Base-by-base conservation (phyloP, 2,888 invertebrate genomes). In the Tetragnatha montana region DNA sequence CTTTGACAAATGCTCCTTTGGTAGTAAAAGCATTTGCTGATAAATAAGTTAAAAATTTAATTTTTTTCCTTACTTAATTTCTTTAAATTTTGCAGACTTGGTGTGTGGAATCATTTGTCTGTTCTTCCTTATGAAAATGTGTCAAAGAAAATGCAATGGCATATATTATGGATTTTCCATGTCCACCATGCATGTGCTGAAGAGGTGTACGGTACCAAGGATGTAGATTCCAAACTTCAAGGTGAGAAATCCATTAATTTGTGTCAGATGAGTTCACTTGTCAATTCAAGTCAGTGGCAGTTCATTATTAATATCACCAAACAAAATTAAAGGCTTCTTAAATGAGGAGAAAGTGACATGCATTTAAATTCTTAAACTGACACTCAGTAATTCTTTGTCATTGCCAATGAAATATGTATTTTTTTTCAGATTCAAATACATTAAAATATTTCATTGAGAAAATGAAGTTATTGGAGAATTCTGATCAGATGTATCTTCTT, bases 31-130 rank as follows among this genome's bases (percentile, higher is more conserved):
- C 35, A 35, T 35, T 35, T 35, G 35, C 35, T 35, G 35, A 35
- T 35, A 35, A 35, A 35, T 35, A 4, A 35, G 35, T 35, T 35
- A 35, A 35, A 35, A 35, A 35, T 35, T 35, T 1, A 2, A 35
- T 35, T 35, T 35, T 35, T 35, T 35, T 35, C 35, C 4, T 35
- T 35, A 35, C 35, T 35, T 35, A 35, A 35, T 35, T 35, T 35
- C 35, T 35, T 50, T 49, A 3, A 73, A 76, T 6, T 6, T 87
- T 91, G 35, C 91, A 93, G 93, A 81, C 94, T 96, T 91, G 96
- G 96, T 10, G 96, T 96, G 2, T 96, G 97, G 96, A 97, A 97
- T 93, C 97, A 96, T 94, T 95, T 97, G 92, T 96, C 96, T 17
- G 95, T 96, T 22, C 94, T 97, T 92, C 96, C 97, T 6, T 94